These are phyloP conservation scores for Anabacerthia variegaticeps DNA, from an alignment of 2,797 vertebrate genomes.

Conservation along the genomic window DNA sequence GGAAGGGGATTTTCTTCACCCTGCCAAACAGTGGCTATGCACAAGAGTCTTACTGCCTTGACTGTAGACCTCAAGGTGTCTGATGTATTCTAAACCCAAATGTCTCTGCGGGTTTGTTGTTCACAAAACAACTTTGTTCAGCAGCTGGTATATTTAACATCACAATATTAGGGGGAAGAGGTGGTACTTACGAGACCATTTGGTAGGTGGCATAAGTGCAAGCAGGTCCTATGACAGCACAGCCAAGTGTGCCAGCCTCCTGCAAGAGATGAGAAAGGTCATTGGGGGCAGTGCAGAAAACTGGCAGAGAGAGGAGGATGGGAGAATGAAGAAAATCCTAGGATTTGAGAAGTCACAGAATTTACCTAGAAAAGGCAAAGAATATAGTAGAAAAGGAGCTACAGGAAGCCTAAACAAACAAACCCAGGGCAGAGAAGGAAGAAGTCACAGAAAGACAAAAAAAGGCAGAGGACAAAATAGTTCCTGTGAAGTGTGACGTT, in stretches of 20 bases:
- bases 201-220: conserved; percentile 94
- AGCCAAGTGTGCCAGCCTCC: conserved; percentile 73
- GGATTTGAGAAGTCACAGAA: not conserved
- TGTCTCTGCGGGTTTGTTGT: not conserved
- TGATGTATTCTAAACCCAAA: not conserved
- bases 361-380: not conserved
- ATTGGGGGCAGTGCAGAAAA: not conserved
- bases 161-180: not conserved
- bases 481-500: not conserved
- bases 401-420: not conserved
- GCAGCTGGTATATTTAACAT: not conserved
- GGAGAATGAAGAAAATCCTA: not conserved
- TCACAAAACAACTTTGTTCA: not conserved
- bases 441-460: not conserved
- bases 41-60: not conserved
- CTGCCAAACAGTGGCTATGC: not conserved
- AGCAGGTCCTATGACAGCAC: conserved; percentile 88
- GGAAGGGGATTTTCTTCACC: not conserved
- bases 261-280: conserved; percentile 44
- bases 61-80: not conserved
- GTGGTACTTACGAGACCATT: conserved; percentile 90
- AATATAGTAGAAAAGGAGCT: not conserved
- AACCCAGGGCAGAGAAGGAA: not conserved
- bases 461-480: not conserved
- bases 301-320: not conserved